Conservation (phyloP, 1,140 invertebrate species). For the Eciton burchellii region DNA sequence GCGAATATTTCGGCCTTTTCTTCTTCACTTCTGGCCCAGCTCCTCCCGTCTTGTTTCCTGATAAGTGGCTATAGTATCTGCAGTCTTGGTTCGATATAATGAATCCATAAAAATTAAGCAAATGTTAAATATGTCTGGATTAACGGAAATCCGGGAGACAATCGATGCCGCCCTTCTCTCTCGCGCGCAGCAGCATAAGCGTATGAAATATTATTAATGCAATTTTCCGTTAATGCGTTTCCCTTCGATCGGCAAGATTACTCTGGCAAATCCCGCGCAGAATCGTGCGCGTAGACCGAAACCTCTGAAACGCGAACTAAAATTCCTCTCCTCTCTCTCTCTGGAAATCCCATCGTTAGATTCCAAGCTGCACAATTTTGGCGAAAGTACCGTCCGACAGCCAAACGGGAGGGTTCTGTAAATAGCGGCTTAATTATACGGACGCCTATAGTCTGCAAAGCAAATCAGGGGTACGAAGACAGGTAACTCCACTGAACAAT, state of each 20-base stretch:
- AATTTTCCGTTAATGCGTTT: too few relatives aligned
- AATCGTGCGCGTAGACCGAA: not conserved
- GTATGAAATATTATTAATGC: constrained; percentile 31
- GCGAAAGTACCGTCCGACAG: constrained; percentile 49
- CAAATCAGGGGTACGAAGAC: constrained; percentile 77
- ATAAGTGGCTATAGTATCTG: too few relatives aligned
- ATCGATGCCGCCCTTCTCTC: too few relatives aligned
- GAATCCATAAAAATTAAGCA: too few relatives aligned
- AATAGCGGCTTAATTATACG: constrained; percentile 78
- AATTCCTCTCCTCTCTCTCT: constrained; percentile 44
- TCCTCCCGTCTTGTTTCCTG: too few relatives aligned
- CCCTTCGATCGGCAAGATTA: too few relatives aligned
- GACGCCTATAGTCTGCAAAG: constrained; percentile 72
- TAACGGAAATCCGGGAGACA: too few relatives aligned
- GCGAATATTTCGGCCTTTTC: too few relatives aligned
- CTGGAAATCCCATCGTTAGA: constrained; percentile 43
- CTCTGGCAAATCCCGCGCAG: not conserved
- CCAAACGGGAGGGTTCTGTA: constrained; percentile 66
- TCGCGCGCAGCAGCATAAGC: not conserved
- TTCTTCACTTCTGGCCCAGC: too few relatives aligned
- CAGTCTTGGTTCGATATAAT: too few relatives aligned
- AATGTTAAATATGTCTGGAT: too few relatives aligned
- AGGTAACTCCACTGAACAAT: constrained; percentile 74
- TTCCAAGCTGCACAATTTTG: constrained; percentile 36
- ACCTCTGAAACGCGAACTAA: not conserved